These are phyloP conservation scores for Cristatella mucedo DNA, from an alignment of 2,888 invertebrate genomes.

Conservation along the genomic window DNA sequence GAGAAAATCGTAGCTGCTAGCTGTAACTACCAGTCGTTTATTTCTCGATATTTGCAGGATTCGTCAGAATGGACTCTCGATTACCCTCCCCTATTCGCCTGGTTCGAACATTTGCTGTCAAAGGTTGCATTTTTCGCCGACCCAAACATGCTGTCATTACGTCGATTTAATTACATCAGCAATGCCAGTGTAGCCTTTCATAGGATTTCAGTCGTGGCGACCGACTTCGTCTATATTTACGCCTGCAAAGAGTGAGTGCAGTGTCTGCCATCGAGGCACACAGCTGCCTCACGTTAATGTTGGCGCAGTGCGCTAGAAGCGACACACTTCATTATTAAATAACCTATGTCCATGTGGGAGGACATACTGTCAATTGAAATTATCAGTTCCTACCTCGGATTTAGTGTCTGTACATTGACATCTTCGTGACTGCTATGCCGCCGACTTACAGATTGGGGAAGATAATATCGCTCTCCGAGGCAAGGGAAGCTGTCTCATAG, in stretches of 20 bases:
- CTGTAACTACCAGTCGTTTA: not conserved
- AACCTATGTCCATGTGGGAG: no score
- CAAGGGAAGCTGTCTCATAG: no score
- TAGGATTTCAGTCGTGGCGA: conserved; percentile 67
- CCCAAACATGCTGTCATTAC: conserved; percentile 60
- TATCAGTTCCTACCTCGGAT: no score
- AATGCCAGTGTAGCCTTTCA: conserved; percentile 66
- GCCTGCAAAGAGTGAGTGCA: conserved; percentile 54
- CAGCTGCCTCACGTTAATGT: no score
- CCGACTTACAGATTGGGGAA: no score
- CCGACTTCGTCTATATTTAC: conserved; percentile 63
- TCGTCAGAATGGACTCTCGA: conserved; percentile 96
- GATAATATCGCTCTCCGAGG: no score
- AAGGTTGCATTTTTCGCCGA: conserved; percentile 59
- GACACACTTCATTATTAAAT: no score
- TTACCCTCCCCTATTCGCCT: conserved; percentile 95
- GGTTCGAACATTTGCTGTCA: conserved; percentile 75
- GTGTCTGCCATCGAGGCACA: no score
- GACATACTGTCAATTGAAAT: no score
- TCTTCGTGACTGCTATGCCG: no score
- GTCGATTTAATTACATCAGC: conserved; percentile 67
- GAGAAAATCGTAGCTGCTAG: conserved; percentile 7
- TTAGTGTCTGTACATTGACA: no score
- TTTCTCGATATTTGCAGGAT: conserved; percentile 17
- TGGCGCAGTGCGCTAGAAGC: no score